phyloP scores from a whole-genome alignment of 2,113 vertebrate genomes.

The Gallinago paraguaiae region DNA sequence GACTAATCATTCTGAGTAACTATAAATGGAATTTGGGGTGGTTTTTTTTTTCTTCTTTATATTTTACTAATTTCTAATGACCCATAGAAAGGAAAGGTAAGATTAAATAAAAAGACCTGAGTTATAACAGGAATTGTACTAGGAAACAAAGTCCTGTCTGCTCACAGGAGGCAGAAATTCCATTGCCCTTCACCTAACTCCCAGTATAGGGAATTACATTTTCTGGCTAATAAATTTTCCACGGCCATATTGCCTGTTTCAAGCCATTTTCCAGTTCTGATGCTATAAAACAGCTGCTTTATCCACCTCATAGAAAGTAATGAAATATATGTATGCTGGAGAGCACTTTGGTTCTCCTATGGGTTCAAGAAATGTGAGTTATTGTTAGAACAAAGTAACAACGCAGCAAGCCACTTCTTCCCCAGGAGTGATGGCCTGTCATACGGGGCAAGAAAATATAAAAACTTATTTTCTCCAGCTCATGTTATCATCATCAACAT shows the following conservation, averaged over 20 bases:
- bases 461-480: not conserved
- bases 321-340: not conserved
- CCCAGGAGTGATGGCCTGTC: not conserved
- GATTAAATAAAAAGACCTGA: not conserved
- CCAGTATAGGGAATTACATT: not conserved
- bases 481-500: not conserved
- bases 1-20: not conserved
- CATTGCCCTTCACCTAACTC: not conserved
- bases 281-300: not conserved
- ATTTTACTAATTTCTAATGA: not conserved
- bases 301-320: not conserved
- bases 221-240: not conserved
- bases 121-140: not conserved
- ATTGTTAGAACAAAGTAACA: not conserved
- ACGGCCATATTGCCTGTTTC: not conserved
- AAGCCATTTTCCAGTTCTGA: not conserved
- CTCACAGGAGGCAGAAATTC: not conserved
- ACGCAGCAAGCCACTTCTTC: not conserved
- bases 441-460: not conserved
- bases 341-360: not conserved
- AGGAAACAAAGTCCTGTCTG: not conserved
- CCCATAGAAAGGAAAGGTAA: not conserved
- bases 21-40: not conserved
- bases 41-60: not conserved
- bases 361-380: slow-evolving; percentile 7